These are phyloP conservation scores for Himalopsyche anomala DNA, from an alignment of 2,888 invertebrate species.

Conservation along the genomic window DNA sequence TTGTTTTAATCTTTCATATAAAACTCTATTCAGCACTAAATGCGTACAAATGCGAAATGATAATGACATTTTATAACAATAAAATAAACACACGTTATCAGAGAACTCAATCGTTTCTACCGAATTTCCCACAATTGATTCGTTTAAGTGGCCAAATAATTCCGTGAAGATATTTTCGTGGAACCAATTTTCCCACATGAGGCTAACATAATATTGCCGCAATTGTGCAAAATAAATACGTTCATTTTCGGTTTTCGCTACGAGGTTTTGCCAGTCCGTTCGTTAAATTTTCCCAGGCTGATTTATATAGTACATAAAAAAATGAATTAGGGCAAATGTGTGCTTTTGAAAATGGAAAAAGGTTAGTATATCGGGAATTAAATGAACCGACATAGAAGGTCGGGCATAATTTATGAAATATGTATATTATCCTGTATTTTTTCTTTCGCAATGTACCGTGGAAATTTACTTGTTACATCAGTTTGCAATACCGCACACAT, in stretches of 20 bases:
- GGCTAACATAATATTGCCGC: constrained; percentile 3
- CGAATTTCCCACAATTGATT: background rate
- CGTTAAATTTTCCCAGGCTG: background rate
- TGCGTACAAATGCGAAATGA: background rate
- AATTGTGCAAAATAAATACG: constrained; percentile 21
- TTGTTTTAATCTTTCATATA: too few relatives aligned
- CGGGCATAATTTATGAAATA: background rate
- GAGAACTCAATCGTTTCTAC: background rate
- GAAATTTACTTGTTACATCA: too few relatives aligned
- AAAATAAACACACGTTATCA: background rate
- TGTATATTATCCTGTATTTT: background rate
- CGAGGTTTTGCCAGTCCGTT: constrained; percentile 2
- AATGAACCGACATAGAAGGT: constrained; percentile 12
- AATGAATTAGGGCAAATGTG: constrained; percentile 14
- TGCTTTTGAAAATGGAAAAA: constrained; percentile 6
- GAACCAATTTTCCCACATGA: constrained; percentile 13
- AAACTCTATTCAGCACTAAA: background rate
- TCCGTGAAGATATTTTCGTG: background rate
- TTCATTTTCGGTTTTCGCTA: constrained; percentile 4
- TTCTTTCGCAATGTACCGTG: too few relatives aligned
- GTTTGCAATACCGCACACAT: too few relatives aligned
- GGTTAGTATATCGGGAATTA: constrained; percentile 16
- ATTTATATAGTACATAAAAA: background rate
- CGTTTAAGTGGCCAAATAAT: constrained; percentile 16
- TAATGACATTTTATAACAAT: background rate